A percentile compares a stretch with the other conserved stretches of the same genome.
These are phyloP conservation scores for Pseudotriccus pelzelni DNA, from an alignment of 2,797 vertebrate genomes.

Conservation along the genomic window DNA sequence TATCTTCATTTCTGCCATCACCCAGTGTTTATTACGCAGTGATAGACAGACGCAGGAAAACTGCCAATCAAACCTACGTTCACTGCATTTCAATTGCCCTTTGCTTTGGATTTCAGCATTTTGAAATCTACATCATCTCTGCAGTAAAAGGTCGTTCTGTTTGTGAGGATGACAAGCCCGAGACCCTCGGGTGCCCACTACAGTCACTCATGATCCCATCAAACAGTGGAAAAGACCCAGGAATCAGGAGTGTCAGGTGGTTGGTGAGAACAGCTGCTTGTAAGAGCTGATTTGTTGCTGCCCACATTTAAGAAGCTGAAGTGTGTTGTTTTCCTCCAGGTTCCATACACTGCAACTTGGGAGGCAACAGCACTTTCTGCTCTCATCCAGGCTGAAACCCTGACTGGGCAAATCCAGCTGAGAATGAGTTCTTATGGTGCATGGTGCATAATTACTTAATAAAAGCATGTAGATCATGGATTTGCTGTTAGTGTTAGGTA, in stretches of 20 bases:
- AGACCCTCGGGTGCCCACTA: constrained; percentile 61
- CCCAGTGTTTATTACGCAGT: constrained; percentile 79
- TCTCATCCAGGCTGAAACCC: neutral
- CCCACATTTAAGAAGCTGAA: neutral
- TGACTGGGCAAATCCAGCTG: neutral
- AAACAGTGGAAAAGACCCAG: constrained; percentile 40
- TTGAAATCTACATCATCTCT: constrained; percentile 71
- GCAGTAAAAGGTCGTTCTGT: constrained; percentile 65
- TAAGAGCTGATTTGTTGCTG: constrained; percentile 1
- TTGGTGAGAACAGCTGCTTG: constrained; percentile 41
- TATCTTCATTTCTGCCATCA: constrained; percentile 79
- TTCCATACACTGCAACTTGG: neutral
- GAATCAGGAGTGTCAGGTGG: constrained; percentile 37
- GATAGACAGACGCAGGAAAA: constrained; percentile 81
- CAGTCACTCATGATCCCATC: constrained; percentile 56
- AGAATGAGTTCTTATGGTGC: neutral
- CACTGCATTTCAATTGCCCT: constrained; percentile 78
- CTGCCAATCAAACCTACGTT: constrained; percentile 83
- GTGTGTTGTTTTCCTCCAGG: neutral
- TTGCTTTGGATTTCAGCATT: constrained; percentile 69
- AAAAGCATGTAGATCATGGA: neutral
- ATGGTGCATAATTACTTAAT: constrained; percentile 6
- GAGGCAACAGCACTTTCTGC: neutral
- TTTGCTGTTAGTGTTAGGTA: neutral
- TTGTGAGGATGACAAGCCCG: constrained; percentile 40